Conservation (phyloP, 2,888 invertebrate species). For the Idaea aversata region DNA sequence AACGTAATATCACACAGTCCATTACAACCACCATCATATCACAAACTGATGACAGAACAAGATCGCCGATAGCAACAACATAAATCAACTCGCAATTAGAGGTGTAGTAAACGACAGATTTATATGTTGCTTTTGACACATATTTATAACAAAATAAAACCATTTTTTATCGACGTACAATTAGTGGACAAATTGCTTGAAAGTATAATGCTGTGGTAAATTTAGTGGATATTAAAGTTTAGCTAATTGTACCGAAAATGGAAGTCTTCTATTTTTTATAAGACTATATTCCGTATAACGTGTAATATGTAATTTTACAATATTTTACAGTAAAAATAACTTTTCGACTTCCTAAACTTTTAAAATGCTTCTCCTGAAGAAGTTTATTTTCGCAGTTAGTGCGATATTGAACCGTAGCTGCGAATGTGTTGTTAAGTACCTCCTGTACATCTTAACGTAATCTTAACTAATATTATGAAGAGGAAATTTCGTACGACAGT, state of each 20-base stretch:
- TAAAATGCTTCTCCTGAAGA: too few relatives aligned
- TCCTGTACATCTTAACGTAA: too few relatives aligned
- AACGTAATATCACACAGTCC: not conserved
- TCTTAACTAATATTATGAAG: too few relatives aligned
- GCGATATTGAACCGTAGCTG: too few relatives aligned
- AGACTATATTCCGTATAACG: too few relatives aligned
- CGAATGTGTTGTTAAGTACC: too few relatives aligned
- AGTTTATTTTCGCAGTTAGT: too few relatives aligned
- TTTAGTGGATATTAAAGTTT: not conserved
- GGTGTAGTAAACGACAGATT: constrained; percentile 30
- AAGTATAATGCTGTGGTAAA: not conserved
- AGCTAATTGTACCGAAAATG: not conserved
- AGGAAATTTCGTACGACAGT: too few relatives aligned
- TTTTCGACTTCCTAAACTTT: too few relatives aligned
- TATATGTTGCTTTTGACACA: constrained; percentile 24
- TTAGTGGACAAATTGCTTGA: not conserved
- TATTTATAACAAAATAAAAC: constrained; percentile 13
- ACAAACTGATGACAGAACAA: not conserved
- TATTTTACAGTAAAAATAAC: too few relatives aligned
- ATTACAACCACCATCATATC: not conserved
- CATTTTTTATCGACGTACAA: not conserved
- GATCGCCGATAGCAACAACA: constrained; percentile 23
- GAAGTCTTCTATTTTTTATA: too few relatives aligned
- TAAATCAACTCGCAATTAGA: constrained; percentile 33
- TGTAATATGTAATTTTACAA: too few relatives aligned